Base-by-base conservation (phyloP, 2,888 invertebrate species). In the Acheta domesticus region DNA sequence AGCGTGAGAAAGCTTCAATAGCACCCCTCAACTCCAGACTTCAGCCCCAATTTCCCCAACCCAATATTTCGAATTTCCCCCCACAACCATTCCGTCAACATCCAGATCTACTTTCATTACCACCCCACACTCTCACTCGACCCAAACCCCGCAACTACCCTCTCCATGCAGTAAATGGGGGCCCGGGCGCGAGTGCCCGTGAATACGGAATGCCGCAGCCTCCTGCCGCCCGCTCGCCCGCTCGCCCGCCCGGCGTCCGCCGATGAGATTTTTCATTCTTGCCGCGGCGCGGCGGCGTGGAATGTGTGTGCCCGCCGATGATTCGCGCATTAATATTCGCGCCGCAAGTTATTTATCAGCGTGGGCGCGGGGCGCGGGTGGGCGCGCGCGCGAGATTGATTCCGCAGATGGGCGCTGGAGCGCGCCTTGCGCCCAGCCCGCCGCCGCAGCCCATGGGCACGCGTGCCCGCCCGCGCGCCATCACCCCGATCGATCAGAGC, bases 301-400 rank as follows among this genome's bases (percentile, higher is more conserved):
- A 62, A 12, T 62, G 62, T 62, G 62, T 62, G 62, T 62, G 62
- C 62, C n/a, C 62, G 5, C n/a, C 62, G 62, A 62, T 62, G 62
- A 62, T 62, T 62, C 62, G 62, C 62, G 62, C 62, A 62, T 62
- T 62, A 62, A 62, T 62, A 62, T 62, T 62, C 62, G 62, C 16
- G 62, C 62, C 62, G 62, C 62, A n/a, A 62, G 62, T 62, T 62
- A 62, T 62, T 62, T 62, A 62, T 62, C 62, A 62, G 14, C 14
- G 36, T 8, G 8, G 36, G 8, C 8, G 8, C 36, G 36, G 62
- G 62, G 36, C 36, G 36, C 8, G 36, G 36, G 36, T 36, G 36
- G 8, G 36, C 36, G 36, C 36, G 62, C 62, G n/a, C 62, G 14
- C 16, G n/a, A 62, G 62, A 62, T 62, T 62, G 62, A 62, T 62